A percentile compares a stretch with the other conserved stretches of the same genome.
Evolutionary conservation across 2,113 vertebrate species (phyloP).

Genomic region (Corythoichthys intestinalis): DNA sequence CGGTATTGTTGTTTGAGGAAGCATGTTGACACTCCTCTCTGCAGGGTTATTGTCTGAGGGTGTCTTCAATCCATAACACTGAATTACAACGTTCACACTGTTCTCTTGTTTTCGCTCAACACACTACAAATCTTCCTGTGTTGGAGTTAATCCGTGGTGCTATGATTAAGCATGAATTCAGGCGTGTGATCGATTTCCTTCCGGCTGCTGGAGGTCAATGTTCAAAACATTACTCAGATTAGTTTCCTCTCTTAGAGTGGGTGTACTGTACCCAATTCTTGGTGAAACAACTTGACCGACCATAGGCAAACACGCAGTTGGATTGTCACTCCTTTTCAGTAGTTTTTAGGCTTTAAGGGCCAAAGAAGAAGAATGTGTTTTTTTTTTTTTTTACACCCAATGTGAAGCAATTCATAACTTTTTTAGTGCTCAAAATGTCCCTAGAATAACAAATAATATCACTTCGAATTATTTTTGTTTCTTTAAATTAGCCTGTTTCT

Average conservation of each 20-base stretch:
- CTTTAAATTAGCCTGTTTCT: too few species aligned
- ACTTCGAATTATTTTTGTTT: background rate
- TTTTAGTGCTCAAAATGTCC: background rate
- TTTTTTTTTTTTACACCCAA: background rate
- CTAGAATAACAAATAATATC: background rate
- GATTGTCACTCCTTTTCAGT: too few species aligned
- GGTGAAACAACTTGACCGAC: slow-evolving; percentile 22
- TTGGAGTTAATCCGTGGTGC: slow-evolving; percentile 63
- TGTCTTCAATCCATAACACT: slow-evolving; percentile 11
- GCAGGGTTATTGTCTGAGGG: slow-evolving; percentile 31
- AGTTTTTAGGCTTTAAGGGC: too few species aligned
- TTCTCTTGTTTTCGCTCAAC: slow-evolving; percentile 2
- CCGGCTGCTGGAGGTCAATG: slow-evolving; percentile 70
- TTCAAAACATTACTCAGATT: slow-evolving; percentile 48
- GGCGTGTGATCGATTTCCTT: slow-evolving; percentile 82
- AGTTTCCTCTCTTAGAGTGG: slow-evolving; percentile 15
- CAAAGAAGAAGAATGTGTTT: too few species aligned
- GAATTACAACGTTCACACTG: slow-evolving; percentile 3
- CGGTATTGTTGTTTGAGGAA: slow-evolving; percentile 22
- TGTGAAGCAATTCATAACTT: background rate
- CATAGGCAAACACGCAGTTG: slow-evolving; percentile 7
- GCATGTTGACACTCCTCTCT: slow-evolving; percentile 50
- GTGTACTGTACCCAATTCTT: slow-evolving; percentile 11
- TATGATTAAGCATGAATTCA: slow-evolving; percentile 87
- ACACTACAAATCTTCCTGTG: slow-evolving; percentile 24